Evolutionary conservation across 2,888 invertebrate species (phyloP), one percentile per base, ranked within the genome.

Genomic region (Erpobdella octoculata): DNA sequence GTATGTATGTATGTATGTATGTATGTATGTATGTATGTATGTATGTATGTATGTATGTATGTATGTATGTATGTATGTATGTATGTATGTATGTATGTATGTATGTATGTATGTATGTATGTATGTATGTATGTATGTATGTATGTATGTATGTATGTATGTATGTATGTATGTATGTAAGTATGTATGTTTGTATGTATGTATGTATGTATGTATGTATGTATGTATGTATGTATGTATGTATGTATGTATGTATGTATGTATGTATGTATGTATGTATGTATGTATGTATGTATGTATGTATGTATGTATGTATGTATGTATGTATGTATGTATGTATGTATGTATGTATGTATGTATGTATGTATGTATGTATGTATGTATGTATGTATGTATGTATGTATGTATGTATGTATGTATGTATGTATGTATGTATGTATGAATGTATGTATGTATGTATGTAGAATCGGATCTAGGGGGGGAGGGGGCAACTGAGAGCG

Each of bases 41-140:
- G 67, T 15, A 66, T 59, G 59, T 59, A 59, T 59, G 59, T 59
- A 59, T 59, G 59, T 59, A 59, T 59, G 59, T 59, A 59, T 59
- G 59, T 59, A 59, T 59, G 59, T 59, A 59, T 59, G 59, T 59
- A 59, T 59, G 59, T 59, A 59, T 59, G 59, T 59, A 59, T 59
- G 59, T 59, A 59, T 59, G 59, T 59, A 59, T 59, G 59, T 59
- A 59, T 59, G 59, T 59, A 59, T 59, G 59, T 59, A 25, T 59
- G 25, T 59, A 25, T 59, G 25, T 59, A 25, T 59, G 25, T 59
- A 25, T 59, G 25, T 59, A 25, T 59, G 25, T 59, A 25, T 59
- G 25, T 59, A 25, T 59, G 25, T 59, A 25, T 59, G 25, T 59
- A 25, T 59, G 25, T 59, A 25, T 59, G 25, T 59, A 59, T 59